phyloP scores from a whole-genome alignment of 2,888 invertebrate genomes.

The Dryomyza anilis region DNA sequence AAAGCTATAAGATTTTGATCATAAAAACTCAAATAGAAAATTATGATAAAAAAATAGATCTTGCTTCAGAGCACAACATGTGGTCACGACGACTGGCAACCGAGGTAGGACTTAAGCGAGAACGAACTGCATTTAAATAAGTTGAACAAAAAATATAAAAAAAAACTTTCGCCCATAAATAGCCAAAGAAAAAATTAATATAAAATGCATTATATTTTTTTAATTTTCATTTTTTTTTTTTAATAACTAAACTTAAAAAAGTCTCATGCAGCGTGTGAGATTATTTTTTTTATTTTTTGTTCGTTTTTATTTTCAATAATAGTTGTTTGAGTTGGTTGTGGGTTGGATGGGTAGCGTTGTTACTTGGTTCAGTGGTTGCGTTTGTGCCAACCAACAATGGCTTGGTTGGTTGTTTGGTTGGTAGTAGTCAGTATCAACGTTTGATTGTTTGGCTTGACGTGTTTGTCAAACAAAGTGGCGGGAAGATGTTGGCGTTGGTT shows the following conservation, averaged over 20 bases:
- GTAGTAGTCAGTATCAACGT: not conserved
- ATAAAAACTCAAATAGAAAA: no score
- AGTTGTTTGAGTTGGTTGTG: not conserved
- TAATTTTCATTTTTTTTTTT: no score
- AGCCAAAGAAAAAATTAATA: no score
- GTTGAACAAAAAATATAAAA: not conserved
- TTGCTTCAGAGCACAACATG: no score
- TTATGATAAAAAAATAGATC: no score
- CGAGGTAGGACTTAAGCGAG: not conserved
- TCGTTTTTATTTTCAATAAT: not conserved
- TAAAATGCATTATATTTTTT: no score
- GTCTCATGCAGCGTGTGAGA: slow-evolving; percentile 4
- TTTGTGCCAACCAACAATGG: not conserved
- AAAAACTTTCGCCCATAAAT: slow-evolving; percentile 12
- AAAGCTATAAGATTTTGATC: not conserved
- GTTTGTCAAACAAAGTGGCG: slow-evolving; percentile 6
- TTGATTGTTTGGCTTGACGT: slow-evolving; percentile 1
- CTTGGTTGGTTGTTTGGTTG: no score
- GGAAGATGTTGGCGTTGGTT: no score
- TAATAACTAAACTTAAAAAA: no score
- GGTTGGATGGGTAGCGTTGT: not conserved
- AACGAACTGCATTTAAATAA: not conserved
- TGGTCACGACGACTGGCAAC: not conserved
- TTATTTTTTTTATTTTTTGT: not conserved
- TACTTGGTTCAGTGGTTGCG: not conserved